A percentile compares a stretch with the other conserved stretches of the same genome.
Conservation (phyloP, 2,113 vertebrate species). For the Agapornis roseicollis region DNA sequence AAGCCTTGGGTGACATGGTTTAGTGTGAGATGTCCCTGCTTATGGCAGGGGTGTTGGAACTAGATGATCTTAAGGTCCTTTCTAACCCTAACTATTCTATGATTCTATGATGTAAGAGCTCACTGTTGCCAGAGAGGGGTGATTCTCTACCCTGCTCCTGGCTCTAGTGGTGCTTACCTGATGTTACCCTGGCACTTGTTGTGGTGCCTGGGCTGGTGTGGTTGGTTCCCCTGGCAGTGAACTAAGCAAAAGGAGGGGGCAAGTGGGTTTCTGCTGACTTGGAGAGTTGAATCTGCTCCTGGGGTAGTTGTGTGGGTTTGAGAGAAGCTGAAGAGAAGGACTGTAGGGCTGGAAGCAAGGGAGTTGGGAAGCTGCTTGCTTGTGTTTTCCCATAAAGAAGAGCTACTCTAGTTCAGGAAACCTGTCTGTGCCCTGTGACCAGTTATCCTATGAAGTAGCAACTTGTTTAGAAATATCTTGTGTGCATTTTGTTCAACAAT, state of each 20-base stretch:
- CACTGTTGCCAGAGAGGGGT: background rate
- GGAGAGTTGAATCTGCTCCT: background rate
- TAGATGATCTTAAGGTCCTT: too few relatives aligned
- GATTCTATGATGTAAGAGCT: background rate
- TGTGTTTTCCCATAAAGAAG: background rate
- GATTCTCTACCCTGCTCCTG: background rate
- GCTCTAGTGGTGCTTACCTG: background rate
- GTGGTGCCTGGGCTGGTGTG: accelerated
- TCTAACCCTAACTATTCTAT: too few relatives aligned
- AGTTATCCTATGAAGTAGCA: background rate
- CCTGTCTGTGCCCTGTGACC: background rate
- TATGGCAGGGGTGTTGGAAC: too few relatives aligned
- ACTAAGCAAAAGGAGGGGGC: background rate
- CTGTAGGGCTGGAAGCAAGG: background rate
- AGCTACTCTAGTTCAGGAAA: background rate
- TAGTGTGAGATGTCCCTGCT: too few relatives aligned
- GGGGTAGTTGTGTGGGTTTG: accelerated
- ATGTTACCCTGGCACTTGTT: accelerated
- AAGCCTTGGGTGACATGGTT: too few relatives aligned
- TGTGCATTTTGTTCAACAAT: accelerated
- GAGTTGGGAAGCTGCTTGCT: accelerated
- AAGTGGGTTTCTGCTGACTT: background rate
- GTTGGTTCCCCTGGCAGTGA: background rate
- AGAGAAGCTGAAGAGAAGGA: background rate
- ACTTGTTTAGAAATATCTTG: background rate